Conservation (phyloP, 2,797 vertebrate species). For the Coluber constrictor region DNA sequence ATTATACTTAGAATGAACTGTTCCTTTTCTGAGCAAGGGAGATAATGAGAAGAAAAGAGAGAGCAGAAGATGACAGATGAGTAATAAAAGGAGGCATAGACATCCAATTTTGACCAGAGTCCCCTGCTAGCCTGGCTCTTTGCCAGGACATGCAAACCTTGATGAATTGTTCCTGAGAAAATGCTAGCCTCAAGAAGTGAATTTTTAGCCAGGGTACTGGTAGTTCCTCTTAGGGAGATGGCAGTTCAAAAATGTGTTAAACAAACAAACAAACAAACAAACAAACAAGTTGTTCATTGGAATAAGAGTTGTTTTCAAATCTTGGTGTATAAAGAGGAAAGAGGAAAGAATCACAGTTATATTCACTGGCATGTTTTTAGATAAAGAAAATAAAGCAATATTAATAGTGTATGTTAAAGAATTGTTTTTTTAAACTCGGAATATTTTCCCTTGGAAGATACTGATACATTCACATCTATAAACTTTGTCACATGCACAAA, state of each 20-base stretch:
- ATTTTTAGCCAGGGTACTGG: slow-evolving; percentile 29
- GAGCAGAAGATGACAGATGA: neutral
- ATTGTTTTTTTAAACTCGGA: neutral
- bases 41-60: neutral
- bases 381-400: neutral
- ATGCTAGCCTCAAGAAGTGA: neutral
- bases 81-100: neutral
- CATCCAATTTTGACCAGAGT: neutral
- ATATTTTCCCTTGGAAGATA: slow-evolving; percentile 64
- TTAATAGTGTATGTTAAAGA: neutral
- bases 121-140: neutral
- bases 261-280: neutral
- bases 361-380: neutral
- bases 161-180: neutral
- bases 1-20: neutral
- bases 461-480: slow-evolving; percentile 62
- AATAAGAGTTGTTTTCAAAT: neutral
- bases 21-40: neutral
- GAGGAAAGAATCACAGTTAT: neutral
- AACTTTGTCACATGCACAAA: slow-evolving; percentile 63
- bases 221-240: neutral
- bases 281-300: slow-evolving; percentile 3
- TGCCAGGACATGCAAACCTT: neutral
- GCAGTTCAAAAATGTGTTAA: neutral
- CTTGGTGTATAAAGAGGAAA: neutral